A percentile compares a stretch with the other conserved stretches of the same genome.
These are phyloP conservation scores for Dermochelys coriacea DNA, from an alignment of 2,797 vertebrate species.

Conservation along the genomic window DNA sequence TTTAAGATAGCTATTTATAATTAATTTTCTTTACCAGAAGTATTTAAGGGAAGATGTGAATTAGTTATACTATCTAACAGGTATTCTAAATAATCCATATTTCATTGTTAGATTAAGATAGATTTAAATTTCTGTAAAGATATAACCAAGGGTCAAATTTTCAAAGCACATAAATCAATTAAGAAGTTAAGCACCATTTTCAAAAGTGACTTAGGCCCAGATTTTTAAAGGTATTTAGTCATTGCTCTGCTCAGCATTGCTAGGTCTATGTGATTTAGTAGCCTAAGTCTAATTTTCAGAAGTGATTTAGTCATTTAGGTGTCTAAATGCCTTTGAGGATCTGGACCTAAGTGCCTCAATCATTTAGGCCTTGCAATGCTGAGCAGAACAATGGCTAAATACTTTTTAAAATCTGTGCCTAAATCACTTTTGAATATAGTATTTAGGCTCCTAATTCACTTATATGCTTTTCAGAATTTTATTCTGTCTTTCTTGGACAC, in stretches of 20 bases:
- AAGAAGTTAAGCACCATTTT: not conserved
- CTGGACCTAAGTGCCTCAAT: too few species aligned
- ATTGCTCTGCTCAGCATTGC: not conserved
- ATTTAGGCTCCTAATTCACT: too few species aligned
- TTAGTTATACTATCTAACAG: not conserved
- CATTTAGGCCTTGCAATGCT: too few species aligned
- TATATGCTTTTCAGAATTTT: too few species aligned
- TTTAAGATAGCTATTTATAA: not conserved
- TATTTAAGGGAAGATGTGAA: not conserved
- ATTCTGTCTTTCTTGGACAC: too few species aligned
- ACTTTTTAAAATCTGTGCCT: too few species aligned
- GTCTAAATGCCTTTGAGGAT: not conserved
- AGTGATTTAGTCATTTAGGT: not conserved
- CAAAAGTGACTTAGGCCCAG: not conserved
- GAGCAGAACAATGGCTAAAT: too few species aligned
- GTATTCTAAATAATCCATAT: not conserved
- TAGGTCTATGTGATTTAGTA: not conserved
- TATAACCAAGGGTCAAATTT: not conserved
- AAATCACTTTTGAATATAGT: too few species aligned
- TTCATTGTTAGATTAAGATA: not conserved
- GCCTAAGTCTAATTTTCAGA: not conserved
- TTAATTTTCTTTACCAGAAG: not conserved
- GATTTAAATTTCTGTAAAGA: not conserved
- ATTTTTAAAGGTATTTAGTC: not conserved
- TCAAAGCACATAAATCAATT: not conserved